A percentile compares a stretch with the other conserved stretches of the same genome.
These are phyloP conservation scores for Anastatus disparis DNA, from an alignment of 1,140 invertebrate genomes.

Conservation along the genomic window DNA sequence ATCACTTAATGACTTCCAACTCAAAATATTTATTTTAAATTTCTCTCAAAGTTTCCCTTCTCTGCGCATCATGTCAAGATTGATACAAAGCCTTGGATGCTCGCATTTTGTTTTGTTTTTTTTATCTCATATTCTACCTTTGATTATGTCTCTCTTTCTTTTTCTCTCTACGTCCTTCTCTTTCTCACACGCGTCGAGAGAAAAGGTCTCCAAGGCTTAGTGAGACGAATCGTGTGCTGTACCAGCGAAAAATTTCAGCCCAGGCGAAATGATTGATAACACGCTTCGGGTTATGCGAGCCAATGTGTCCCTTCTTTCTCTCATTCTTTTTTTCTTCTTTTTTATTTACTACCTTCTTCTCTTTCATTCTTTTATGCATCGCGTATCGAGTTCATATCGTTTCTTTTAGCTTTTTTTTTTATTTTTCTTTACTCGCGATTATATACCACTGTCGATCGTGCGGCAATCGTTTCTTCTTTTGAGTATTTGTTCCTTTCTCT, in stretches of 20 bases:
- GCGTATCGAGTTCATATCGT: constrained; percentile 5
- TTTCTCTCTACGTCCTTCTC: neutral
- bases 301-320: constrained; percentile 6
- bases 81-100: neutral
- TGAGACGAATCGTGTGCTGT: constrained; percentile 26
- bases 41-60: neutral
- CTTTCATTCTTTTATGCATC: constrained; percentile 1
- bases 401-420: neutral
- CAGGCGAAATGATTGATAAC: constrained; percentile 38
- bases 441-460: constrained; percentile 15
- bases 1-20: neutral
- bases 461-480: neutral
- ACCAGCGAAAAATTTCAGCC: constrained; percentile 28
- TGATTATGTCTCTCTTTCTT: constrained; percentile 1
- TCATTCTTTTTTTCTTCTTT: neutral
- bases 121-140: neutral
- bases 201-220: constrained; percentile 3
- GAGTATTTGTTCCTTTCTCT: neutral
- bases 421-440: neutral
- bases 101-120: neutral
- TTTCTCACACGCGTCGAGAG: neutral
- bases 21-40: constrained; percentile 30
- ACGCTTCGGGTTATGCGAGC: constrained; percentile 32
- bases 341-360: neutral
- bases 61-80: neutral